Evolutionary conservation across 92 coral and sea anemone species (phyloP).

Genomic region (Siderastrea siderea): DNA sequence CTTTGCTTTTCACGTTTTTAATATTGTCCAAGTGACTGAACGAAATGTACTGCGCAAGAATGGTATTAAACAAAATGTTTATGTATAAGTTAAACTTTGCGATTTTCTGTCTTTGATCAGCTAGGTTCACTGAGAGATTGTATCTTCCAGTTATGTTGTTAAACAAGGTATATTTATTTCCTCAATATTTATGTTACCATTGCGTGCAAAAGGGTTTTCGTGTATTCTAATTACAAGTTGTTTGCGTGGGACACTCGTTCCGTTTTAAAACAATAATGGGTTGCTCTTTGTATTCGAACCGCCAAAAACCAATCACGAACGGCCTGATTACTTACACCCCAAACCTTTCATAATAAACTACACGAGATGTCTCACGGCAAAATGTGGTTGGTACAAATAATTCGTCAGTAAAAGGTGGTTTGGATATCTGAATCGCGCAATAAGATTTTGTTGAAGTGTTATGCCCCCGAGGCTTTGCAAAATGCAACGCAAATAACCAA

Average conservation of each 20-base stretch:
- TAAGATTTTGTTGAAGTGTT: background rate
- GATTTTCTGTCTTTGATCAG: background rate
- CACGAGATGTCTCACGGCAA: background rate
- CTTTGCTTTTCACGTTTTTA: too few species aligned
- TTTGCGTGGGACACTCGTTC: constrained; percentile 3
- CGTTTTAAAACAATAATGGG: background rate
- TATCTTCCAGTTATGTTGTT: background rate
- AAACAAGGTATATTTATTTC: constrained; percentile 14
- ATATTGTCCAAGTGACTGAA: background rate
- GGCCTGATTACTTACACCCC: background rate
- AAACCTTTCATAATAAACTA: background rate
- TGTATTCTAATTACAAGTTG: background rate
- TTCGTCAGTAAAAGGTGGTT: background rate
- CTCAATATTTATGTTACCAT: constrained; percentile 17
- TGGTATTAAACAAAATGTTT: too few species aligned
- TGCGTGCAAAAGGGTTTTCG: constrained; percentile 4
- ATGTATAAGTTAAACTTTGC: background rate
- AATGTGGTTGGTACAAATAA: background rate
- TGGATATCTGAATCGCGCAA: background rate
- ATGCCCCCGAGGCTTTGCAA: background rate
- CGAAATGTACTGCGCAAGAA: background rate
- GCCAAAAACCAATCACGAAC: background rate
- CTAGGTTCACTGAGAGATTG: background rate
- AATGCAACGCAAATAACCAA: background rate
- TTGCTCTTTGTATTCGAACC: background rate